phyloP scores from a whole-genome alignment of 2,113 vertebrate genomes.

The Camelus bactrianus region DNA sequence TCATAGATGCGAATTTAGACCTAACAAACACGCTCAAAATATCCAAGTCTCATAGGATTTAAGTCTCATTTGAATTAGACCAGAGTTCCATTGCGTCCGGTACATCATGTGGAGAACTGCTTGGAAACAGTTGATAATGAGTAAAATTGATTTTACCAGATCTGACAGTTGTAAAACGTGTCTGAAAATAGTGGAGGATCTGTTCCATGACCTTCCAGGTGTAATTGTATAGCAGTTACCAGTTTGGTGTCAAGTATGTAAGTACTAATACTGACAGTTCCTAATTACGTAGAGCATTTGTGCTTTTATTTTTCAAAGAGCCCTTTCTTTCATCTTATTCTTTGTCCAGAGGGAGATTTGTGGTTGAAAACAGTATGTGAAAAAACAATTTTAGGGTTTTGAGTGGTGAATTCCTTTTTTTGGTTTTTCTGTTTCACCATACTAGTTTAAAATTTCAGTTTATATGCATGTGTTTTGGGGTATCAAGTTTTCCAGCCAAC shows the following conservation, averaged over 20 bases:
- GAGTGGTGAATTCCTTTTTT: neutral
- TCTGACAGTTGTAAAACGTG: neutral
- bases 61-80: conserved; percentile 21
- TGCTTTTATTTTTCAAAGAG: conserved; percentile 20
- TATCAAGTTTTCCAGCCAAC: neutral
- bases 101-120: neutral
- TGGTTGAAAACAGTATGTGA: neutral
- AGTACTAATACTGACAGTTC: neutral
- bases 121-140: conserved; percentile 33
- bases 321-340: neutral
- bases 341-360: neutral
- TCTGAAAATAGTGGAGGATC: neutral
- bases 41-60: neutral
- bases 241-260: neutral
- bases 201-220: neutral
- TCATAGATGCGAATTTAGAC: neutral
- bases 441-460: neutral
- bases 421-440: neutral
- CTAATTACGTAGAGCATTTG: neutral
- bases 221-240: neutral
- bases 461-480: neutral
- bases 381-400: neutral
- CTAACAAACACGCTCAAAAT: neutral
- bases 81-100: neutral
- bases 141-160: neutral